These are phyloP conservation scores for Platypus cylindrus DNA, from an alignment of 2,888 invertebrate genomes.

Conservation along the genomic window DNA sequence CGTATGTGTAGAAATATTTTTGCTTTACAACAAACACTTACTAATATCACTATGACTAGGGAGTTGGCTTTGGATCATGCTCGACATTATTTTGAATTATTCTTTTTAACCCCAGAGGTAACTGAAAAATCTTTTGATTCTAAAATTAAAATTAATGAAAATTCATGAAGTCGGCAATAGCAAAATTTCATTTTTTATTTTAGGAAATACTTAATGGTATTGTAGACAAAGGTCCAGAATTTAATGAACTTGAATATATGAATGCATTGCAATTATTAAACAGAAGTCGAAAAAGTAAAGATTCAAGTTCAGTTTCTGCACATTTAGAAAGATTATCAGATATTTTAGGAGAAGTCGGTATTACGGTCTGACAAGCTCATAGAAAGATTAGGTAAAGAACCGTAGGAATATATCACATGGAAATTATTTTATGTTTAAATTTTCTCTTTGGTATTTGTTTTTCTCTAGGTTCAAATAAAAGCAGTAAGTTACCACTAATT, in stretches of 20 bases:
- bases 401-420: too few relatives aligned
- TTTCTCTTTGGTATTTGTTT: conserved; percentile 7
- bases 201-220: conserved; percentile 76
- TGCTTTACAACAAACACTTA: conserved; percentile 73
- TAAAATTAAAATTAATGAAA: background rate
- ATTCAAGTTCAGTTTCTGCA: conserved; percentile 44
- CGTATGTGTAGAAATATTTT: conserved; percentile 77
- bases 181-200: conserved; percentile 17
- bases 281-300: conserved; percentile 41
- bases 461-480: conserved; percentile 7
- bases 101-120: conserved; percentile 72
- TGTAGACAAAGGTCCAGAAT: conserved; percentile 77
- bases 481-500: too few relatives aligned
- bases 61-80: conserved; percentile 83
- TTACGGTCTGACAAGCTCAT: conserved; percentile 47
- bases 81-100: conserved; percentile 75
- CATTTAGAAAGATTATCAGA: conserved; percentile 71
- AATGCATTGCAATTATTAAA: conserved; percentile 72
- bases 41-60: conserved; percentile 68
- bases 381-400: background rate
- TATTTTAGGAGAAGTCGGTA: conserved; percentile 72
- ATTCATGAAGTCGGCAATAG: background rate
- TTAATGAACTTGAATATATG: conserved; percentile 77
- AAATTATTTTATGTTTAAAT: too few relatives aligned
- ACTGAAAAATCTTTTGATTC: conserved; percentile 19